Evolutionary conservation across 2,113 vertebrate species (phyloP), one percentile per base, ranked within the genome.

Genomic region (Collichthys lucidus): DNA sequence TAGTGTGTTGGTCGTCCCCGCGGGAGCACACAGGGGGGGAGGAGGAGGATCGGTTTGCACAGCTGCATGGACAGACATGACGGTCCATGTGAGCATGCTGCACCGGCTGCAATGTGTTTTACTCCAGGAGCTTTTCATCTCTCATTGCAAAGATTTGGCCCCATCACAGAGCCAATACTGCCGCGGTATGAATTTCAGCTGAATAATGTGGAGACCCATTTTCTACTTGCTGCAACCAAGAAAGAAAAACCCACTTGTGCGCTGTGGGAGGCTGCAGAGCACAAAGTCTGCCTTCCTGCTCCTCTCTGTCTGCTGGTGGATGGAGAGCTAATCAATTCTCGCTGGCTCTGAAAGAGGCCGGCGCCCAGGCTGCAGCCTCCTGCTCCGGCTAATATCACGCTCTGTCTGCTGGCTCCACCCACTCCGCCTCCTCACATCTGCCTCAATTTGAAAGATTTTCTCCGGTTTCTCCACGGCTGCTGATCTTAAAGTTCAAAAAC

Each of bases 251-350:
- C 26, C 26, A 16, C 47, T 19, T 31, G 49, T 66, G 49, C 83
- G 82, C 24, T 22, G 69, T 31, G 26, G 19, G 47, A 62, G 68
- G 46, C 50, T 40, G 62, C 65, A 19, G 60, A 79, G 65, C 60
- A 57, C 14, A 61, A 71, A 79, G 52, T 52, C 65, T 47, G 16
- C 26, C 69, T 64, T 53, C 29, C 20, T 22, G 2, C 64, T 61
- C 9, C 62, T 56, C 73, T 61, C 42, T 55, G 66, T 82, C 81
- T 66, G 16, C 47, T 73, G 70, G 71, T 67, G 62, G 70, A 85
- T 40, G 82, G 74, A 66, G 69, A 77, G 74, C 42, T 82, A 87
- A 90, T 91, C 90, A 70, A 83, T 91, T 87, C 80, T 88, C 82
- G 31, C 69, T 61, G 77, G 67, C 74, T 84, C 71, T 82, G 56